A percentile compares a stretch with the other conserved stretches of the same genome.
phyloP scores from a whole-genome alignment of 37 sponge, comb jelly and placozoan species.

The Aplysina aerophoba region DNA sequence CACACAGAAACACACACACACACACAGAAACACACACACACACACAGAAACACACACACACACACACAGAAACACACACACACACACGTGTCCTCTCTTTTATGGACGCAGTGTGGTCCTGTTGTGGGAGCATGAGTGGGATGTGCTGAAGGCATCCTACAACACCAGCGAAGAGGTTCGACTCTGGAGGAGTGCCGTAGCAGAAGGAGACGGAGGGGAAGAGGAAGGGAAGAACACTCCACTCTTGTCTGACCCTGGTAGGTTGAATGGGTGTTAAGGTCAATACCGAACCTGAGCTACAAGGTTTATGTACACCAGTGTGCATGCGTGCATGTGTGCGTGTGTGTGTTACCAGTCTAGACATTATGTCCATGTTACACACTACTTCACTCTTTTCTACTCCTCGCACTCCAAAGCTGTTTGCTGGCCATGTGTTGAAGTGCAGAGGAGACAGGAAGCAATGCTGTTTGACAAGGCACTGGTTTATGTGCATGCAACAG shows the following conservation, averaged over 20 bases:
- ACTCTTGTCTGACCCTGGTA: too few species aligned
- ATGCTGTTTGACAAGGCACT: neutral
- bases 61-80: conserved; percentile 10
- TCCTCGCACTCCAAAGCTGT: neutral
- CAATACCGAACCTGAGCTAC: too few species aligned
- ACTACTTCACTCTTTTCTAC: neutral
- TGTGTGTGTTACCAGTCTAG: too few species aligned
- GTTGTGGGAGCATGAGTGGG: conserved; percentile 8
- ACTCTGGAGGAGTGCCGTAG: neutral
- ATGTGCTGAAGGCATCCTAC: neutral
- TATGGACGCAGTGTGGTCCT: neutral
- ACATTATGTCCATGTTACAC: too few species aligned
- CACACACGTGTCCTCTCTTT: too few species aligned
- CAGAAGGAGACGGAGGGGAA: neutral
- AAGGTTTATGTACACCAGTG: too few species aligned
- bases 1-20: conserved; percentile 33
- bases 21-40: conserved; percentile 30
- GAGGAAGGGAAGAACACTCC: neutral
- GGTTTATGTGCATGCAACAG: neutral
- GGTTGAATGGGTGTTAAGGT: too few species aligned
- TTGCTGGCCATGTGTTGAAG: conserved; percentile 7
- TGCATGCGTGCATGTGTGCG: too few species aligned
- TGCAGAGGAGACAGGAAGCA: neutral
- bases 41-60: conserved; percentile 17
- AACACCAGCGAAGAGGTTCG: neutral